phyloP scores from a whole-genome alignment of 2,888 invertebrate species.

The Mystacides longicornis region DNA sequence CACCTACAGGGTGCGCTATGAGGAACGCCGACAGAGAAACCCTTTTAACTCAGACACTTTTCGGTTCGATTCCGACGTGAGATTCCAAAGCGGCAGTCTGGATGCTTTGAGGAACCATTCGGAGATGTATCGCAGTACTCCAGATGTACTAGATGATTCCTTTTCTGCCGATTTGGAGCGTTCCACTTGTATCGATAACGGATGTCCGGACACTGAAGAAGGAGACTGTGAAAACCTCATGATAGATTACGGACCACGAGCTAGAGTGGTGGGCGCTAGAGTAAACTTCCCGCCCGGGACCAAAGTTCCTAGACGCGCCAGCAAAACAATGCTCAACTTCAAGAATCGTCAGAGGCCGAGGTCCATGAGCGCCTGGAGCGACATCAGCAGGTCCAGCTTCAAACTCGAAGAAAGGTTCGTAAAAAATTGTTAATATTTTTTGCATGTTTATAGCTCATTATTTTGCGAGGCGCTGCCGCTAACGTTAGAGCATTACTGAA shows the following conservation, averaged over 20 bases:
- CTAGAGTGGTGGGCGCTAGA: conserved; percentile 44
- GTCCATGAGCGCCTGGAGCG: conserved; percentile 85
- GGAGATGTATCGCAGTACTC: conserved; percentile 9
- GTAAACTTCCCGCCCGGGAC: conserved; percentile 60
- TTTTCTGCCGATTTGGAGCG: conserved; percentile 21
- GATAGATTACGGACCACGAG: conserved; percentile 25
- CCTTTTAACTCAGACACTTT: neutral
- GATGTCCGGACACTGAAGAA: conserved; percentile 1
- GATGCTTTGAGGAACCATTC: conserved; percentile 3
- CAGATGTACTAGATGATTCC: conserved; percentile 12
- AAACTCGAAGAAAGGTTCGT: conserved; percentile 67
- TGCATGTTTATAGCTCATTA: no score
- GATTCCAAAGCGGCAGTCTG: conserved; percentile 1
- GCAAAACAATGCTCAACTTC: conserved; percentile 38
- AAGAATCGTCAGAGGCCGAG: conserved; percentile 54
- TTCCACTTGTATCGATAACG: conserved; percentile 10
- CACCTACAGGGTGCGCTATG: conserved; percentile 9
- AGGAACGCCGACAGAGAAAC: neutral
- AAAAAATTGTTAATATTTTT: neutral
- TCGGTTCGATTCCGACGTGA: neutral
- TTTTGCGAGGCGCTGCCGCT: no score
- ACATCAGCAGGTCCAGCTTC: conserved; percentile 77
- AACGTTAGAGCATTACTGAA: no score
- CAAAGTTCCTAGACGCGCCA: conserved; percentile 42
- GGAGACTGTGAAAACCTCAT: conserved; percentile 27